phyloP scores from a whole-genome alignment of 2,797 vertebrate species.

The Melanotaenia pygmaea region DNA sequence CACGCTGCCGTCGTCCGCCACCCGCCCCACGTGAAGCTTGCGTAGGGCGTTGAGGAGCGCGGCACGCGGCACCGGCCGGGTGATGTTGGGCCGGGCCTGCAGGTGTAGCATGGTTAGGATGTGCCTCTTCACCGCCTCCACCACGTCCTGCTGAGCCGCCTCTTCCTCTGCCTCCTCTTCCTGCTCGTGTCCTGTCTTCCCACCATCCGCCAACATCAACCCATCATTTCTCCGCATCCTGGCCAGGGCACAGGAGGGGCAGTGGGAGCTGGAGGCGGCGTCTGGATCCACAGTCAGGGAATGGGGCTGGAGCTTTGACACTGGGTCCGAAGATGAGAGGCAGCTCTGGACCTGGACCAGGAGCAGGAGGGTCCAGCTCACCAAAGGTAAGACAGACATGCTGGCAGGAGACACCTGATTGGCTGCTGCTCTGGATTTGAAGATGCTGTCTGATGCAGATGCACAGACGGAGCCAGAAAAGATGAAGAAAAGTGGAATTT shows the following conservation, averaged over 20 bases:
- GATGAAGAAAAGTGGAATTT: slow-evolving; percentile 31
- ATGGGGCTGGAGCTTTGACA: slow-evolving; percentile 72
- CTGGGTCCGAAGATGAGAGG: slow-evolving; percentile 68
- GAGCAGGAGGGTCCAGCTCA: slow-evolving; percentile 89
- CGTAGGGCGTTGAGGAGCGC: slow-evolving; percentile 95
- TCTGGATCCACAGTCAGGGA: slow-evolving; percentile 78
- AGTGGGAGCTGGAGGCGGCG: slow-evolving; percentile 75
- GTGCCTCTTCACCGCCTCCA: slow-evolving; percentile 98
- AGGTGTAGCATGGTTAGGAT: slow-evolving; percentile 98
- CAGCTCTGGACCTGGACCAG: slow-evolving; percentile 84
- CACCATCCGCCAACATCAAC: slow-evolving; percentile 70
- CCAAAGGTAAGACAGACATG: slow-evolving; percentile 86
- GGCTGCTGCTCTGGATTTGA: slow-evolving; percentile 7
- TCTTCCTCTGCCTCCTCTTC: slow-evolving; percentile 83
- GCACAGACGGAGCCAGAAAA: not conserved
- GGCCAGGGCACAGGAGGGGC: slow-evolving; percentile 92
- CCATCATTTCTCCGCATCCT: slow-evolving; percentile 84
- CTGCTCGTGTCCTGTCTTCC: slow-evolving; percentile 72
- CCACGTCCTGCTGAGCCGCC: slow-evolving; percentile 90
- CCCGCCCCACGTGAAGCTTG: slow-evolving; percentile 95
- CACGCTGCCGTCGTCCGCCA: slow-evolving; percentile 94
- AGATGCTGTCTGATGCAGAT: slow-evolving; percentile 42
- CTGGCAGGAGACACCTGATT: slow-evolving; percentile 55
- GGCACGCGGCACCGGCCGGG: slow-evolving; percentile 93
- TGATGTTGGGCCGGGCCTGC: slow-evolving; percentile 94